Evolutionary conservation across 2,888 invertebrate species (phyloP), one percentile per base, ranked within the genome.

Genomic region (Mantis religiosa): DNA sequence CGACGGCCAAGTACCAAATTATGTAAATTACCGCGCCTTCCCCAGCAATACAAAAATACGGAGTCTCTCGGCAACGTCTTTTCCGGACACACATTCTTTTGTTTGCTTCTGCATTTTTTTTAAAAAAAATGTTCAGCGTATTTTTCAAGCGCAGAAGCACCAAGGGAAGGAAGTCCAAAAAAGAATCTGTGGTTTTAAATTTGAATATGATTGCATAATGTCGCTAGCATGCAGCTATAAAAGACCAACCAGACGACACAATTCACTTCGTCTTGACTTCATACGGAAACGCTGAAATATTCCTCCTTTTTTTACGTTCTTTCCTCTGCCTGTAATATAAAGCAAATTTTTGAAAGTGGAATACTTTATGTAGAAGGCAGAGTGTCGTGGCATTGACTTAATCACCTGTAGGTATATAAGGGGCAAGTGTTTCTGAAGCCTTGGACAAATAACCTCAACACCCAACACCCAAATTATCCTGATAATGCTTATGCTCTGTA

Each of bases 61-160:
- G 93, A 93, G 93, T 93, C 92, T 92, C 93, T 93, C 93, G 91
- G 92, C 93, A 93, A 93, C 93, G 93, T 93, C 93, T 93, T 93
- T 93, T 93, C 93, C 93, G 93, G 93, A 92, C 93, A 83, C 89
- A 86, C 93, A 93, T 93, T 93, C 93, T 93, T 89, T 89, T 89
- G 89, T 89, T 83, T 54, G 85, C 82, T 34, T 89, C 41, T 85
- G 82, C 84, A 84, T 88, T 88, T 88, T n/a, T n/a, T 84, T 84
- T 54, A 88, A 71, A 82, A 89, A 83, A 89, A 88, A 81, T 84
- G 47, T 47, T 89, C 83, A 89, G 83, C 86, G 89, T 89, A 89
- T 89, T 89, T 89, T 88, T 88, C 88, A 81, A 85, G 88, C 41
- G 84, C 71, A 82, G 30, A 41, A 84, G 82, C 30, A 81, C 27